phyloP scores from a whole-genome alignment of 2,113 vertebrate species.

The Cynocephalus volans region DNA sequence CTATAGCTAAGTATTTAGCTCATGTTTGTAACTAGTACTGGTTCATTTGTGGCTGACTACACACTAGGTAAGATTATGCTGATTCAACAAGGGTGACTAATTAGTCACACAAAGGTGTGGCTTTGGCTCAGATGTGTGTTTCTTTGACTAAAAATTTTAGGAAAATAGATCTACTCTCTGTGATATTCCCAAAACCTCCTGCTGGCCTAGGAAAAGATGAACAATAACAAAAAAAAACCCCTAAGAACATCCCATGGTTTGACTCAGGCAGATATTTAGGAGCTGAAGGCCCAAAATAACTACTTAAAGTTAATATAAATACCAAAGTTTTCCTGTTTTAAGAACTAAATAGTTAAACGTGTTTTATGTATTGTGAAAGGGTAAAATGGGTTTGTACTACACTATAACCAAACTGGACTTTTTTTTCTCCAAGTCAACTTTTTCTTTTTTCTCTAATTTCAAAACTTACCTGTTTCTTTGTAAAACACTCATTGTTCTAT shows the following conservation, averaged over 20 bases:
- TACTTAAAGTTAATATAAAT: not conserved
- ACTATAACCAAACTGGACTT: not conserved
- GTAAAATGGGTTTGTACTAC: not conserved
- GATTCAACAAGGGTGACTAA: not conserved
- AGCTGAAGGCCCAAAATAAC: not conserved
- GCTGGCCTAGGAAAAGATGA: not conserved
- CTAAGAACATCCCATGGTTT: not conserved
- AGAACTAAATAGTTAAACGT: not conserved
- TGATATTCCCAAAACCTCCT: not conserved
- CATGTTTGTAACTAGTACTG: not conserved
- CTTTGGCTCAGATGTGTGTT: not conserved
- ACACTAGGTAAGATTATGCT: not conserved
- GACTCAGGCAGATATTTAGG: not conserved
- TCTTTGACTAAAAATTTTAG: not conserved
- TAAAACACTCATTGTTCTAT: not conserved
- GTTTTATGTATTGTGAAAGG: not conserved
- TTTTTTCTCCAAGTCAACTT: not conserved
- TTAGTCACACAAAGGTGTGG: not conserved
- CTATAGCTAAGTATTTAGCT: not conserved
- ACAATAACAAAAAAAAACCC: not conserved
- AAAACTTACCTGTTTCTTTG: not conserved
- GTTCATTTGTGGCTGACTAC: not conserved
- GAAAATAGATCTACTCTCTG: not conserved
- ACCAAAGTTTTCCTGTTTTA: not conserved
- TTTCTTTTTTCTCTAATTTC: constrained; percentile 5